These are phyloP conservation scores for Hesperia comma DNA, from an alignment of 2,888 invertebrate species.

Conservation along the genomic window DNA sequence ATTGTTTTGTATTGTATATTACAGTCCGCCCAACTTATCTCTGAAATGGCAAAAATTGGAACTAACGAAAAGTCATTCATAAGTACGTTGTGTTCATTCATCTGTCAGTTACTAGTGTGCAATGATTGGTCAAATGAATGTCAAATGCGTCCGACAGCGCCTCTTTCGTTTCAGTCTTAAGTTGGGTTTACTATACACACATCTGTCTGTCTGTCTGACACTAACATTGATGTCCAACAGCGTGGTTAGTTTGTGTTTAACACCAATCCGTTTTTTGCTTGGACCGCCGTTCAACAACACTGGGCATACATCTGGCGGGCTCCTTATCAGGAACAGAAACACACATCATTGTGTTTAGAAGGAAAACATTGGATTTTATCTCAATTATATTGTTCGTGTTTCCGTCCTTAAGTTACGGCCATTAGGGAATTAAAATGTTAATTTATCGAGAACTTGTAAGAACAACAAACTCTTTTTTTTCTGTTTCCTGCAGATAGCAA, in stretches of 20 bases:
- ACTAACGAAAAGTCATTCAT: too few species aligned
- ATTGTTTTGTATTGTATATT: too few species aligned
- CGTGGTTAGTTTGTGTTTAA: neutral
- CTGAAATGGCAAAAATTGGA: too few species aligned
- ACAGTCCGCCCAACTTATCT: too few species aligned
- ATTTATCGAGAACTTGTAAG: conserved; percentile 52
- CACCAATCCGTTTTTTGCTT: conserved; percentile 47
- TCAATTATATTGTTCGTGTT: conserved; percentile 61
- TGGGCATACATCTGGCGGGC: conserved; percentile 68
- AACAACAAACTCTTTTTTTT: conserved; percentile 42
- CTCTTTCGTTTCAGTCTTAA: too few species aligned
- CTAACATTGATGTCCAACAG: neutral
- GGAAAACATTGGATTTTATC: conserved; percentile 72
- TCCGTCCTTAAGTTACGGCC: conserved; percentile 69
- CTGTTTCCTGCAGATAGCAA: conserved; percentile 52
- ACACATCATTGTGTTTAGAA: conserved; percentile 69
- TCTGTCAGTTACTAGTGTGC: too few species aligned
- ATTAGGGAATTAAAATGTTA: conserved; percentile 52
- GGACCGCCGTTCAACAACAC: conserved; percentile 46
- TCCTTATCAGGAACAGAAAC: conserved; percentile 72
- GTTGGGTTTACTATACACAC: too few species aligned
- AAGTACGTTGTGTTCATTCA: too few species aligned
- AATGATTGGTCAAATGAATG: too few species aligned
- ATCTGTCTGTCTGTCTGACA: too few species aligned
- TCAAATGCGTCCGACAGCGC: too few species aligned